Percentiles rank a stretch among this genome's conserved stretches.
These are phyloP conservation scores for Poeciliopsis prolifica DNA, from an alignment of 2,113 vertebrate species.

Conservation along the genomic window DNA sequence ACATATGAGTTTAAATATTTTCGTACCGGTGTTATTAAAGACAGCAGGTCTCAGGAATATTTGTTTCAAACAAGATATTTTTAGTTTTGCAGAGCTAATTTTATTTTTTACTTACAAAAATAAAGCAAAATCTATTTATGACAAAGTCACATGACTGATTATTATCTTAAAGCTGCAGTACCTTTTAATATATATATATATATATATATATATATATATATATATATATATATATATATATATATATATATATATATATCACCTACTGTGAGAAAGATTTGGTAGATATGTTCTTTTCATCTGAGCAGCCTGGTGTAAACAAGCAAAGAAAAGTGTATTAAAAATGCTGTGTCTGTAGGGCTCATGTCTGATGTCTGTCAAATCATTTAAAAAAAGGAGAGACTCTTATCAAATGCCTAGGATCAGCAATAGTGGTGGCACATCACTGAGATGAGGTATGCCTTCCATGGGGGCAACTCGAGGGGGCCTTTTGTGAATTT, in stretches of 20 bases:
- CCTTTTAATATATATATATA: slow-evolving; percentile 74
- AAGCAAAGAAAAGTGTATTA: slow-evolving; percentile 82
- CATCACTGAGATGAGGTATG: slow-evolving; percentile 78
- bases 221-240: slow-evolving; percentile 44
- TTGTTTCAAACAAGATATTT: neutral
- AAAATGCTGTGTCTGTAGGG: slow-evolving; percentile 76
- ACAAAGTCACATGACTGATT: slow-evolving; percentile 44
- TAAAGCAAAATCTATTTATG: slow-evolving; percentile 23
- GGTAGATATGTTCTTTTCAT: slow-evolving; percentile 76
- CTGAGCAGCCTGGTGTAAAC: slow-evolving; percentile 81
- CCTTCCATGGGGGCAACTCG: slow-evolving; percentile 79
- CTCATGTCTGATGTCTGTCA: slow-evolving; percentile 86
- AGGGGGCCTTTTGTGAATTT: slow-evolving; percentile 83
- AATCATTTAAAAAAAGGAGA: slow-evolving; percentile 80
- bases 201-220: no score
- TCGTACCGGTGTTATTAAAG: neutral
- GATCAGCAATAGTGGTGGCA: slow-evolving; percentile 81
- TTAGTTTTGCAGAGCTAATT: neutral
- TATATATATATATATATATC: slow-evolving; percentile 69
- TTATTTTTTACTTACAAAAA: neutral
- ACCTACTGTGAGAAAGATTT: slow-evolving; percentile 72
- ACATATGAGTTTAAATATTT: neutral
- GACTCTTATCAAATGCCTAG: slow-evolving; percentile 84
- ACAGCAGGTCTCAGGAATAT: neutral
- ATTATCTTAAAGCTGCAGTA: slow-evolving; percentile 59